phyloP scores from a whole-genome alignment of 2,888 invertebrate genomes.

The Exocentrus adspersus region DNA sequence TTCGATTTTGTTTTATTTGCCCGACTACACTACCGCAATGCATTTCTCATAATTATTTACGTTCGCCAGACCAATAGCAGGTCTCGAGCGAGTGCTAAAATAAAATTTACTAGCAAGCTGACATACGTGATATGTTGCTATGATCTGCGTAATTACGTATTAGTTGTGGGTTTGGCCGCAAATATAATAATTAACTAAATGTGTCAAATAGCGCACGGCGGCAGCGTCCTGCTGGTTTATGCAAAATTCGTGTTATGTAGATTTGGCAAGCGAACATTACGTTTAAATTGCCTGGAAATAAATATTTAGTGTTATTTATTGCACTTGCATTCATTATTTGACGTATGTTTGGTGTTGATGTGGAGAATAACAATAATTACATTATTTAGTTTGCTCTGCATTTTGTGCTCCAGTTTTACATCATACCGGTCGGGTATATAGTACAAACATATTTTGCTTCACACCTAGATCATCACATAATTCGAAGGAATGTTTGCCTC shows the following conservation, averaged over 20 bases:
- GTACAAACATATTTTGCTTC: too few relatives aligned
- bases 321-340: background rate
- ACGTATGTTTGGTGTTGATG: background rate
- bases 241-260: slow-evolving; percentile 21
- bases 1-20: slow-evolving; percentile 48
- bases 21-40: slow-evolving; percentile 50
- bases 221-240: slow-evolving; percentile 10
- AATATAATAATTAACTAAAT: slow-evolving; percentile 38
- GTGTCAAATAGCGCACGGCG: slow-evolving; percentile 30
- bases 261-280: slow-evolving; percentile 13
- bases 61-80: slow-evolving; percentile 52
- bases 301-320: background rate
- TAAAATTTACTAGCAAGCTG: slow-evolving; percentile 53
- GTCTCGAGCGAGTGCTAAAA: slow-evolving; percentile 53
- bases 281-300: background rate
- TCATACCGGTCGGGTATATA: too few relatives aligned
- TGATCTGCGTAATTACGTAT: slow-evolving; percentile 40
- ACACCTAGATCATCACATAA: too few relatives aligned
- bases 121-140: slow-evolving; percentile 45
- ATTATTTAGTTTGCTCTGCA: too few relatives aligned
- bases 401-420: too few relatives aligned
- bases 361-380: too few relatives aligned
- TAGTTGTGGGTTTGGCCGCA: slow-evolving; percentile 38
- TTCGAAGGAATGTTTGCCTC: too few relatives aligned
- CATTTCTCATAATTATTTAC: slow-evolving; percentile 49